Evolutionary conservation across 1,140 invertebrate genomes (phyloP), one percentile per base, ranked within the genome.

Genomic region (Diprion similis): DNA sequence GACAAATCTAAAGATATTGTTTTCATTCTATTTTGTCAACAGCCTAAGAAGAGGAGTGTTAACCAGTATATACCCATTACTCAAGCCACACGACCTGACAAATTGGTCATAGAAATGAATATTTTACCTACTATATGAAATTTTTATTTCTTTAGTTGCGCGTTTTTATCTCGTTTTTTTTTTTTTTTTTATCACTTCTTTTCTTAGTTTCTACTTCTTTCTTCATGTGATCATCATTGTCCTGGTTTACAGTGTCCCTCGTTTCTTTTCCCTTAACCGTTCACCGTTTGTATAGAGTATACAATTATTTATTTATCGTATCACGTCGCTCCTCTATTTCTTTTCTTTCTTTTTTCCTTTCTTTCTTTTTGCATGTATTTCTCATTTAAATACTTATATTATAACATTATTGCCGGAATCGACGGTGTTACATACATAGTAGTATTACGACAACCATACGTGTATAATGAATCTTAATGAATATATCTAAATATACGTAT

Each of bases 1-100:
- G 24, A 37, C 24, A 37, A 37, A 77, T 84, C 79, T 84, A 85
- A 86, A 84, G 78, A 77, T 80, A 79, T 76, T 75, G 79, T 85
- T 84, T 84, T 77, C 81, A 82, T 88, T 88, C 83, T 87, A 86
- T 88, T 88, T 85, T 88, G 85, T 88, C 84, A 87, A 87, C 87
- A 88, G 87, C 86, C 81, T 88, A 88, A 88, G 66, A 85, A 83
- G 86, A 87, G 87, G 86, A 88, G 87, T 87, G 80, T 79, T 81
- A 79, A 71, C 78, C 75, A 75, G 81, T 81, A 81, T 84, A 81
- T 80, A 82, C 82, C 82, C 83, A 85, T 86, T 86, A 87, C 82
- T 85, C 85, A 86, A 83, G 86, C 80, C 81, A 86, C 85, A 86
- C 82, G 80, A 81, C 59, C 8, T 17, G 1, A 64, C 13, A 68